phyloP scores from a whole-genome alignment of 2,888 invertebrate genomes.

The Eilema griseolum region DNA sequence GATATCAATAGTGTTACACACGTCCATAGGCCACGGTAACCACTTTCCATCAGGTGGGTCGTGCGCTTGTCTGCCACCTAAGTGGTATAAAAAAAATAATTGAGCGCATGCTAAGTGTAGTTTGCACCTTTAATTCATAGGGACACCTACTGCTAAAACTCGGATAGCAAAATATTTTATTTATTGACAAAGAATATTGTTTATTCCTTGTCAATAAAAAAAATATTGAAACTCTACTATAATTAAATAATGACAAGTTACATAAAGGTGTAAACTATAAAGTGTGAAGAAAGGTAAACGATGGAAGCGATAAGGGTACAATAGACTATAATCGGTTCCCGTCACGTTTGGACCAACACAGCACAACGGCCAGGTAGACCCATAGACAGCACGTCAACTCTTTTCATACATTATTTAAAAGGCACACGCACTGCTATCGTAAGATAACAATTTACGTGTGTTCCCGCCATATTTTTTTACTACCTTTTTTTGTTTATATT shows the following conservation, averaged over 20 bases:
- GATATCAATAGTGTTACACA: too few species aligned
- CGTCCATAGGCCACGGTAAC: too few species aligned
- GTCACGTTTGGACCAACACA: constrained; percentile 68
- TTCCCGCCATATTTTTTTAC: constrained; percentile 23
- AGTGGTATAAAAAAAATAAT: too few species aligned
- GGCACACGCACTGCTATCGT: constrained; percentile 31
- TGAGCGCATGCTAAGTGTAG: too few species aligned
- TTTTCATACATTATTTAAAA: constrained; percentile 43
- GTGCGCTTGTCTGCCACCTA: too few species aligned
- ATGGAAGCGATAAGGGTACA: constrained; percentile 68
- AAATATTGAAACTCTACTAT: neutral
- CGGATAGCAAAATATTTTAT: neutral
- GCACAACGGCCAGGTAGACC: constrained; percentile 58
- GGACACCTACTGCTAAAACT: too few species aligned
- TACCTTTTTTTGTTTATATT: constrained; percentile 16
- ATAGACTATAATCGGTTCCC: constrained; percentile 73
- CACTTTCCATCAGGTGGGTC: too few species aligned
- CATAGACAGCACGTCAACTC: constrained; percentile 47
- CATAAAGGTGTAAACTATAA: constrained; percentile 52
- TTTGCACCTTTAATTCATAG: too few species aligned
- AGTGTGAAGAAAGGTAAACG: constrained; percentile 56
- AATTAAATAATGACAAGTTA: constrained; percentile 17
- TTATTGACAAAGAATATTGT: neutral
- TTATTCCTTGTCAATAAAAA: too few species aligned
- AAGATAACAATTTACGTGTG: constrained; percentile 32